These are phyloP conservation scores for Apis laboriosa DNA, from an alignment of 1,140 invertebrate species.

Conservation along the genomic window DNA sequence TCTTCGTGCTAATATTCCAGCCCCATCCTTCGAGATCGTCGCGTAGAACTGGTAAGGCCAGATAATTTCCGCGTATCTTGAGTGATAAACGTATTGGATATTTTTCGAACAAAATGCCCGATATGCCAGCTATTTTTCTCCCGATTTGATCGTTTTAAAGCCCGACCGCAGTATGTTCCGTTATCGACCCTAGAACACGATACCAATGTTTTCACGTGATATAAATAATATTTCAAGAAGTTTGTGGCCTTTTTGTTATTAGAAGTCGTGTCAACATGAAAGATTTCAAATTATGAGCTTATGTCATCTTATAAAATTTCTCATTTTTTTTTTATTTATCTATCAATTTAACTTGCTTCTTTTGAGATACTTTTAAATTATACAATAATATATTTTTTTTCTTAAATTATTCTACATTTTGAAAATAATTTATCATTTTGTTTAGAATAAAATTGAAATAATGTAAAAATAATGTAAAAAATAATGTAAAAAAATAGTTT, in stretches of 20 bases:
- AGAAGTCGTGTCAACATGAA: background rate
- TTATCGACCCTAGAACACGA: background rate
- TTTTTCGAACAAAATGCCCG: conserved; percentile 15
- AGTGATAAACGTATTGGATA: conserved; percentile 52
- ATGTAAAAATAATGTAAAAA: no score
- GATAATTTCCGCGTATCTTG: conserved; percentile 50
- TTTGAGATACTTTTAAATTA: no score
- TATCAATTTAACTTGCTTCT: no score
- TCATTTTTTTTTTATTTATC: no score
- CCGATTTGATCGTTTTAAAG: conserved; percentile 26
- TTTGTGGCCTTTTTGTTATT: background rate
- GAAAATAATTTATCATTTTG: no score
- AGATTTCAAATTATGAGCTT: background rate
- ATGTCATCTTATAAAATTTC: background rate
- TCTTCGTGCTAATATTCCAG: conserved; percentile 57
- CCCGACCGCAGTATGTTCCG: background rate
- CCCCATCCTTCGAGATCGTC: conserved; percentile 34
- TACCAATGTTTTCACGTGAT: background rate
- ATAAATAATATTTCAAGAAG: background rate
- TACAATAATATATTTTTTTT: no score
- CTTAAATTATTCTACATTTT: no score
- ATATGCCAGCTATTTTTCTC: conserved; percentile 20
- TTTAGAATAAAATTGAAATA: no score
- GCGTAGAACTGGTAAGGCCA: conserved; percentile 2
- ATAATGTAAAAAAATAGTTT: no score